Evolutionary conservation across 2,113 vertebrate species (phyloP), one percentile per base, ranked within the genome.

Genomic region (Corvus hawaiiensis): DNA sequence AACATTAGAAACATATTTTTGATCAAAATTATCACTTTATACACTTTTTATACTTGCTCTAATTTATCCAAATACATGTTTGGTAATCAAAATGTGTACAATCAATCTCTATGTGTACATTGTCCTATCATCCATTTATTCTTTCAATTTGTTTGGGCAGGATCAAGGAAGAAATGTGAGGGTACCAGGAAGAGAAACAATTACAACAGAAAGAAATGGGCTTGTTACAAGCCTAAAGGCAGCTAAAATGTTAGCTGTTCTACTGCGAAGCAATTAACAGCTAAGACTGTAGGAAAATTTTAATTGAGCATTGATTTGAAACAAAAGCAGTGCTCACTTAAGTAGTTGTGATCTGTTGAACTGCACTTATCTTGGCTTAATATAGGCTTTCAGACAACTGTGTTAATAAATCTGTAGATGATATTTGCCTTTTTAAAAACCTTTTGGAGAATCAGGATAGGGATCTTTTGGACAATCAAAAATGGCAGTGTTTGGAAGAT

Each of bases 241-340:
- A 85, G 81, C 94, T 96, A 94, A 95, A 89, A 89, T 92, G 83
- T 91, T 96, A 81, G 86, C 96, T 96, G 84, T 94, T 95, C 83
- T 86, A 41, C 84, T 92, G 66, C 83, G 83, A 91, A 94, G 79
- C 92, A 97, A 94, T 96, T 97, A 97, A 95, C 94, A 87, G 48
- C 67, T 64, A 94, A 89, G 94, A 91, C 66, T 89, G 48, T 17
- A 89, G 94, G 96, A 97, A 97, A 94, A 96, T 89, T 97, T 98
- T 98, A 97, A 98, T 87, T 96, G 90, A 79, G 78, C 97, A 97
- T 97, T 97, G 97, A 97, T 97, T 97, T 97, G 88, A 96, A 95
- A 61, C 90, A 88, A 94, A 97, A 75, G 33, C 81, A 77, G 61
- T 94, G 72, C 84, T 96, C 72, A 43, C 73, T 88, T 92, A 90